These are phyloP conservation scores for Nasonia giraulti DNA, from an alignment of 1,140 invertebrate genomes.

Conservation along the genomic window DNA sequence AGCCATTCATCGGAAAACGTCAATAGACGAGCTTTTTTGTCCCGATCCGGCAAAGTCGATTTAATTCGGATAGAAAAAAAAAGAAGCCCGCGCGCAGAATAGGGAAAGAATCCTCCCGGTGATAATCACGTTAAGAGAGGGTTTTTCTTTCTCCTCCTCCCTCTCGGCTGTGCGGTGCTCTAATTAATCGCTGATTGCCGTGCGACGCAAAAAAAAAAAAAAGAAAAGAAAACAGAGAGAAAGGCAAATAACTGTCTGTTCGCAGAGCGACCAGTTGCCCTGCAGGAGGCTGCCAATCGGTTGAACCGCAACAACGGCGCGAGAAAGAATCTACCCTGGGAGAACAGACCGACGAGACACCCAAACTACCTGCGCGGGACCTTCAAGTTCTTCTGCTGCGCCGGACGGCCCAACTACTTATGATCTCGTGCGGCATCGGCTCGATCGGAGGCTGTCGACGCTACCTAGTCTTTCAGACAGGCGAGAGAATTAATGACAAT, in stretches of 20 bases:
- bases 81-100: too few relatives aligned
- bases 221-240: not conserved
- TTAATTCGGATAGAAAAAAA: not conserved
- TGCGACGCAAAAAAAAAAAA: not conserved
- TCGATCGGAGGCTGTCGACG: not conserved
- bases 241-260: not conserved
- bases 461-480: constrained; percentile 21
- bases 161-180: not conserved
- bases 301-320: constrained; percentile 62
- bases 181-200: not conserved
- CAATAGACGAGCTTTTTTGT: not conserved
- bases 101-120: not conserved
- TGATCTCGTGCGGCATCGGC: constrained; percentile 54
- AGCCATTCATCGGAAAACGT: not conserved
- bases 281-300: constrained; percentile 64
- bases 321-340: constrained; percentile 66
- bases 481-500: not conserved
- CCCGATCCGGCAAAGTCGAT: not conserved
- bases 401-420: constrained; percentile 69
- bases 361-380: constrained; percentile 70
- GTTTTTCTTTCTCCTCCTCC: not conserved
- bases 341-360: constrained; percentile 62
- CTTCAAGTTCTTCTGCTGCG: constrained; percentile 71
- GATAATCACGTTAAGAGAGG: not conserved
- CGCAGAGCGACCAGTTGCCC: constrained; percentile 66